These are phyloP conservation scores for Leptinotarsa rubiginosa DNA, from an alignment of 2,888 invertebrate genomes.

Conservation along the genomic window DNA sequence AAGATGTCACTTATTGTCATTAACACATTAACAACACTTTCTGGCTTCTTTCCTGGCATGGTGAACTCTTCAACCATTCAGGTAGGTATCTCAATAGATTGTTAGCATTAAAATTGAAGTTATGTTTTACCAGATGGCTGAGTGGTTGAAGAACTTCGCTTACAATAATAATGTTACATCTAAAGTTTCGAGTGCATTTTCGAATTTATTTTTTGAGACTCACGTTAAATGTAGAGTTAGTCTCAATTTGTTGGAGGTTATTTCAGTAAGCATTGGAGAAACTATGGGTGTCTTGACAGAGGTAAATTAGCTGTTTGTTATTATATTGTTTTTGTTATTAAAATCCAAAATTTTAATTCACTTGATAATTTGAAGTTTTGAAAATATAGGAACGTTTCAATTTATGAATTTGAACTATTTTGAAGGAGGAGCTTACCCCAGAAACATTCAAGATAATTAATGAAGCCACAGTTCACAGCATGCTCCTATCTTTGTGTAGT, in stretches of 20 bases:
- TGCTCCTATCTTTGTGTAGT: conserved; percentile 62
- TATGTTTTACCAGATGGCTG: conserved; percentile 58
- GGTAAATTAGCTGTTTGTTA: conserved; percentile 56
- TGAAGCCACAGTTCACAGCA: conserved; percentile 59
- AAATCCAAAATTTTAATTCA: neutral
- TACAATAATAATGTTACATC: conserved; percentile 57
- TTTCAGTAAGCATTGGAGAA: conserved; percentile 65
- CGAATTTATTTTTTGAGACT: conserved; percentile 61
- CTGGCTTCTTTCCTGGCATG: conserved; percentile 53
- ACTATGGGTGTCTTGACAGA: conserved; percentile 66
- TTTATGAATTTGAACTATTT: conserved; percentile 20
- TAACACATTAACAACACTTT: conserved; percentile 56
- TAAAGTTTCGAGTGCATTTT: conserved; percentile 59
- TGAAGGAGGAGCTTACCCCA: conserved; percentile 56
- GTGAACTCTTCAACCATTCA: conserved; percentile 52
- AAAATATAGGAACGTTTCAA: neutral
- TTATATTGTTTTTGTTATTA: neutral
- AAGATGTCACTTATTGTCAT: conserved; percentile 57
- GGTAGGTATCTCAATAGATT: conserved; percentile 41
- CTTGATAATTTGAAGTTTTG: neutral
- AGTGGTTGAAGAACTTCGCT: conserved; percentile 64
- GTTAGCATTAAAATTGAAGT: no score
- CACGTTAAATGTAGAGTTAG: conserved; percentile 62
- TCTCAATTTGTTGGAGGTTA: conserved; percentile 63
- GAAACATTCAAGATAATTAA: conserved; percentile 63